Conservation (phyloP, 2,888 invertebrate species). For the Epinotia nisella region DNA sequence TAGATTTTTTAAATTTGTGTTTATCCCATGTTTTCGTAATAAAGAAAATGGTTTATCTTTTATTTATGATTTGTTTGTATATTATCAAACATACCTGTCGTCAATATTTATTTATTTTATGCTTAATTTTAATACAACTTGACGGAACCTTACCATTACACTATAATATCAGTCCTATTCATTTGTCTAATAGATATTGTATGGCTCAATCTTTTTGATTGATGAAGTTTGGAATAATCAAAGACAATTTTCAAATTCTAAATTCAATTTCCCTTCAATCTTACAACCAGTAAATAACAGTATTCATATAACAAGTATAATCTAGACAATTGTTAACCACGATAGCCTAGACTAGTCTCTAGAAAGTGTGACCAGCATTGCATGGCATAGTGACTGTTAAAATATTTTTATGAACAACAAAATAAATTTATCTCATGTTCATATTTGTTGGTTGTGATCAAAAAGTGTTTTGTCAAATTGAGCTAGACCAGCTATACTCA, state of each 20-base stretch:
- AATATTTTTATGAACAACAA: slow-evolving; percentile 22
- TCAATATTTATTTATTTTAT: not conserved
- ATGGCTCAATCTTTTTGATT: too few species aligned
- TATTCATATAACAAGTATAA: slow-evolving; percentile 45
- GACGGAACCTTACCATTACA: too few species aligned
- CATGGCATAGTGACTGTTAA: slow-evolving; percentile 51
- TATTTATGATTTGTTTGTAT: not conserved
- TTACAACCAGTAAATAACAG: slow-evolving; percentile 7
- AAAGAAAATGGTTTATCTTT: not conserved
- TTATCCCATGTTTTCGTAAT: not conserved
- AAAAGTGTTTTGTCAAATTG: not conserved
- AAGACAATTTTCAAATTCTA: not conserved
- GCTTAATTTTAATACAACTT: not conserved
- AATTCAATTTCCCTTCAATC: not conserved
- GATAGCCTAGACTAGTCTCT: slow-evolving; percentile 55
- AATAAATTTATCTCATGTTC: slow-evolving; percentile 1
- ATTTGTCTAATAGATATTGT: too few species aligned
- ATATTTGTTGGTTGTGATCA: not conserved
- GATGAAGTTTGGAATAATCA: not conserved
- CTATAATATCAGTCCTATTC: too few species aligned
- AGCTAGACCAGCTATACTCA: too few species aligned
- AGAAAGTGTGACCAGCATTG: slow-evolving; percentile 64
- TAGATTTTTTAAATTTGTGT: not conserved
- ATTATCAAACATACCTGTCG: not conserved
- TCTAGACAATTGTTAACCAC: slow-evolving; percentile 48